phyloP scores from a whole-genome alignment of 1,140 invertebrate species.

The Leptoteleia sp. region DNA sequence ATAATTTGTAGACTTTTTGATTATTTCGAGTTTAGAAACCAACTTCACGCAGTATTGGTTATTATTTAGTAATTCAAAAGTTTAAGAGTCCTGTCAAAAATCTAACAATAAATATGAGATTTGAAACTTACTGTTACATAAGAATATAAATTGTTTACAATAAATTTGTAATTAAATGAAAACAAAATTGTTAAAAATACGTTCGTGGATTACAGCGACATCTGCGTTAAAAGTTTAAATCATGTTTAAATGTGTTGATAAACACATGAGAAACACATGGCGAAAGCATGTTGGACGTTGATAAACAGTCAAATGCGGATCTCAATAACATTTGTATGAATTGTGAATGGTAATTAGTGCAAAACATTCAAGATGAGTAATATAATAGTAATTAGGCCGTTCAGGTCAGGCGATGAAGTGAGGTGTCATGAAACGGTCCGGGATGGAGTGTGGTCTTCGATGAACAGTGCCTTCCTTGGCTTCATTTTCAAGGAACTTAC shows the following conservation, averaged over 20 bases:
- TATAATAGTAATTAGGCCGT: conserved; percentile 79
- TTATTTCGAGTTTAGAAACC: no score
- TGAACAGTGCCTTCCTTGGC: conserved; percentile 77
- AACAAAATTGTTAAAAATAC: background rate
- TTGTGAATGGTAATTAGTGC: background rate
- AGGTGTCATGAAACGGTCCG: conserved; percentile 77
- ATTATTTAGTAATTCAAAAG: no score
- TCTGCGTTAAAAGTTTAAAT: background rate
- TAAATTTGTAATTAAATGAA: background rate
- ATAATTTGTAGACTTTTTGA: no score
- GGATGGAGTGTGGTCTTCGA: conserved; percentile 78
- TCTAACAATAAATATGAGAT: no score
- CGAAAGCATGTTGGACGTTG: conserved; percentile 7
- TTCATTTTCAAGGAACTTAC: conserved; percentile 80
- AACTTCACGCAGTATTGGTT: no score
- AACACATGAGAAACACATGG: conserved; percentile 43
- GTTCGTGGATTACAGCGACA: conserved; percentile 14
- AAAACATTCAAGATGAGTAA: conserved; percentile 70
- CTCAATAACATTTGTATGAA: no score
- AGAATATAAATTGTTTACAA: background rate
- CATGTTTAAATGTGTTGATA: conserved; percentile 28
- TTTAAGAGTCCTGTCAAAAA: no score
- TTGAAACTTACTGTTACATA: no score
- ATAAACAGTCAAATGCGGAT: background rate
- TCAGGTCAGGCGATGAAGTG: conserved; percentile 78